A percentile compares a stretch with the other conserved stretches of the same genome.
These are phyloP conservation scores for Spodoptera littoralis DNA, from an alignment of 2,888 invertebrate species.

Conservation along the genomic window DNA sequence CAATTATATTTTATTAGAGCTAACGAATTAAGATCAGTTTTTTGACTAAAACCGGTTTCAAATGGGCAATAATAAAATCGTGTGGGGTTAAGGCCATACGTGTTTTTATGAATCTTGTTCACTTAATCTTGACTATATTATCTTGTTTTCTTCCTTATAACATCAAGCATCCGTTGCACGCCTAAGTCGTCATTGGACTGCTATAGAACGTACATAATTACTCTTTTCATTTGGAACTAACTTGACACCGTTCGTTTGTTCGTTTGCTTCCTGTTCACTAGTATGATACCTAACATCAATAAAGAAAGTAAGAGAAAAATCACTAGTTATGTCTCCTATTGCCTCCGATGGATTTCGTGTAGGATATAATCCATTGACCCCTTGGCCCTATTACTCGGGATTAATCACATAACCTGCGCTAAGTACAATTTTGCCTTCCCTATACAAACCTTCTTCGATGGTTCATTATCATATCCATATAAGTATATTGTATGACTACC, in stretches of 20 bases:
- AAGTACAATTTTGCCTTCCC: too few species aligned
- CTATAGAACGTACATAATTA: slow-evolving; percentile 21
- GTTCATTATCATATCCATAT: not conserved
- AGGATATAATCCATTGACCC: too few species aligned
- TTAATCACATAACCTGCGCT: too few species aligned
- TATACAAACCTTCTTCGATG: not conserved
- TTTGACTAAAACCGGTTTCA: slow-evolving; percentile 13
- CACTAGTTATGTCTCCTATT: too few species aligned
- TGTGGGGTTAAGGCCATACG: slow-evolving; percentile 36
- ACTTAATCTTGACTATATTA: slow-evolving; percentile 12
- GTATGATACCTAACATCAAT: too few species aligned
- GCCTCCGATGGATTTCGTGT: too few species aligned
- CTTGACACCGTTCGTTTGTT: slow-evolving; percentile 25
- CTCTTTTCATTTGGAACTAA: slow-evolving; percentile 25
- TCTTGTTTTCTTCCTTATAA: slow-evolving; percentile 22
- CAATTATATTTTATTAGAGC: slow-evolving; percentile 16
- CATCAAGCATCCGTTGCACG: slow-evolving; percentile 44
- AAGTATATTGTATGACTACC: not conserved
- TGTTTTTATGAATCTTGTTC: slow-evolving; percentile 20
- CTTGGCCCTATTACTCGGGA: too few species aligned
- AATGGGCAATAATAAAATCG: slow-evolving; percentile 21
- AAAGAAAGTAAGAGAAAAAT: too few species aligned
- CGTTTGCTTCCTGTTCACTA: slow-evolving; percentile 7
- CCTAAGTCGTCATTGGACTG: slow-evolving; percentile 35
- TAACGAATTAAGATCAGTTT: slow-evolving; percentile 6